A percentile compares a stretch with the other conserved stretches of the same genome.
phyloP scores from a whole-genome alignment of 1,140 invertebrate species.

The Lepidotrigona ventralis region DNA sequence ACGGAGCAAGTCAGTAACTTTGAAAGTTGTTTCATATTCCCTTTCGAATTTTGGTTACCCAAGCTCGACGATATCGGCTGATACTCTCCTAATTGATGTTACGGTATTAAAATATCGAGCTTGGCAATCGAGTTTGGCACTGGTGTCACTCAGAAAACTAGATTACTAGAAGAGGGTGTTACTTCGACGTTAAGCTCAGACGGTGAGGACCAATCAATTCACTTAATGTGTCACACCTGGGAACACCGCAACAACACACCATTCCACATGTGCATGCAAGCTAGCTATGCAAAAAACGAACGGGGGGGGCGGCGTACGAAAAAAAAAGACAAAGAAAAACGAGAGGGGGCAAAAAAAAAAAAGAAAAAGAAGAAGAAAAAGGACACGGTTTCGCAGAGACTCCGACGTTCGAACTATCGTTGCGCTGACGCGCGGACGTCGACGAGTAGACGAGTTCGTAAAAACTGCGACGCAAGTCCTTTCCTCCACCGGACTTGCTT shows the following conservation, averaged over 20 bases:
- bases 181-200: slow-evolving; percentile 26
- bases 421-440: slow-evolving; percentile 42
- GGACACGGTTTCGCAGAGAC: slow-evolving; percentile 51
- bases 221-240: slow-evolving; percentile 25
- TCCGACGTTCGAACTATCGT: slow-evolving; percentile 58
- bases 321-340: slow-evolving; percentile 54
- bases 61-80: slow-evolving; percentile 6
- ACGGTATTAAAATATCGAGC: background rate
- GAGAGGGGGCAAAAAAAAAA: slow-evolving; percentile 17
- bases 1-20: background rate
- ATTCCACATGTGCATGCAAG: slow-evolving; percentile 54
- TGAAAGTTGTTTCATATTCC: background rate
- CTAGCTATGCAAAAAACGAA: slow-evolving; percentile 53
- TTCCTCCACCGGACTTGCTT: background rate
- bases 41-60: slow-evolving; percentile 27
- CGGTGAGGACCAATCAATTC: slow-evolving; percentile 16
- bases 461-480: background rate
- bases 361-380: slow-evolving; percentile 37
- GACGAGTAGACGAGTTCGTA: slow-evolving; percentile 32
- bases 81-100: background rate
- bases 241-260: slow-evolving; percentile 49
- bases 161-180: slow-evolving; percentile 31
- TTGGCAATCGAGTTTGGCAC: background rate
- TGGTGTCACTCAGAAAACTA: slow-evolving; percentile 33
- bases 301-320: slow-evolving; percentile 19